Conservation (phyloP, 2,888 invertebrate species). For the Catocala sponsa region DNA sequence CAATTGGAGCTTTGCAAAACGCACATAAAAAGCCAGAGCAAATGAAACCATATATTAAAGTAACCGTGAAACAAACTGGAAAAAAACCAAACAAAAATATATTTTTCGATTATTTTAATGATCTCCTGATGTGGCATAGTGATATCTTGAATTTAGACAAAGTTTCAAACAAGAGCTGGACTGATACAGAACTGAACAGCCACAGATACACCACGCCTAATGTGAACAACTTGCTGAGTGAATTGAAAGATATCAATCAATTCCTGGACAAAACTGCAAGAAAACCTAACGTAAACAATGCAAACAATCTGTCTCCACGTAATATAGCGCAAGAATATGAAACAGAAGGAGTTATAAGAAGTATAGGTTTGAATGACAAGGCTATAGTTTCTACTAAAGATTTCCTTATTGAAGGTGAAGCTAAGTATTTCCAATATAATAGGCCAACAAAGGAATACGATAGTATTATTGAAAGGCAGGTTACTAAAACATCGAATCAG, state of each 20-base stretch:
- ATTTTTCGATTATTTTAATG: conserved; percentile 61
- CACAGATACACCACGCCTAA: conserved; percentile 40
- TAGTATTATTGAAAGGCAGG: too few relatives aligned
- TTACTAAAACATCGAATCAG: too few relatives aligned
- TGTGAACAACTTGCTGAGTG: conserved; percentile 38
- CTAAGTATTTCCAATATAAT: conserved; percentile 39
- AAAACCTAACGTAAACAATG: too few relatives aligned
- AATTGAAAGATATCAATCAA: conserved; percentile 31
- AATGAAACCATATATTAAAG: too few relatives aligned
- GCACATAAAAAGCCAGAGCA: too few relatives aligned
- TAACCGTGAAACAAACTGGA: too few relatives aligned
- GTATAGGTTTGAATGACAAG: conserved; percentile 38
- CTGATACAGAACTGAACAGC: not conserved
- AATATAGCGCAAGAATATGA: not conserved
- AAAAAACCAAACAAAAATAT: too few relatives aligned
- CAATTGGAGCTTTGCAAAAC: too few relatives aligned
- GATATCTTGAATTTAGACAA: conserved; percentile 60
- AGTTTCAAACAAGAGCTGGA: conserved; percentile 21
- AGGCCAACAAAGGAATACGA: conserved; percentile 13
- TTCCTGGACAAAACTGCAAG: too few relatives aligned
- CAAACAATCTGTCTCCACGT: not conserved
- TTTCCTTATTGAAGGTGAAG: conserved; percentile 41
- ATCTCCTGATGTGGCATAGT: conserved; percentile 64
- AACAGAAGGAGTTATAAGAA: conserved; percentile 16
- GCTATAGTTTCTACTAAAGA: conserved; percentile 35